phyloP scores from a whole-genome alignment of 2,113 vertebrate genomes.

The Aegithalos caudatus region DNA sequence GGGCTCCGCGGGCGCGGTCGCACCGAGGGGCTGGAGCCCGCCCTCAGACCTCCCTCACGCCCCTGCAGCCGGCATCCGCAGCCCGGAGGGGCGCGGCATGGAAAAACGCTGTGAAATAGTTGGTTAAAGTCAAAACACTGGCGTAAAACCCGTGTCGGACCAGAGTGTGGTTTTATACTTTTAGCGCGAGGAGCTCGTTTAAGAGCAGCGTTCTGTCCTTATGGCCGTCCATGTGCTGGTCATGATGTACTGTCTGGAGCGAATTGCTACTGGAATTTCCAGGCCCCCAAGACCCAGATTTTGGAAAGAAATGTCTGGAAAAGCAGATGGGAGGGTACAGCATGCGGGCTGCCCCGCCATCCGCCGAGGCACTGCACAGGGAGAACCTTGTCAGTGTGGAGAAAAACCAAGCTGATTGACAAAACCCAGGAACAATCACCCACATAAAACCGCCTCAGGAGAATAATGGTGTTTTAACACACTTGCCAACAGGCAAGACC shows the following conservation, averaged over 20 bases:
- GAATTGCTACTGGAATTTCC: neutral
- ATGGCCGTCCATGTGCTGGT: neutral
- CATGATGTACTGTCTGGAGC: accelerated
- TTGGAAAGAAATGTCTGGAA: neutral
- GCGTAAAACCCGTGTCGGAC: neutral
- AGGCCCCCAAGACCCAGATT: accelerated
- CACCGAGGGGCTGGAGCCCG: accelerated
- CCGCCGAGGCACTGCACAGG: accelerated
- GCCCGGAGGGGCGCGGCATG: accelerated
- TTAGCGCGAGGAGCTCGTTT: accelerated
- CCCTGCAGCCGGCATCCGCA: neutral
- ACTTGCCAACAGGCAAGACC: neutral
- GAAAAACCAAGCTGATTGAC: neutral
- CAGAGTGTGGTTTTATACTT: neutral
- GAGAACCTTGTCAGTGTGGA: neutral
- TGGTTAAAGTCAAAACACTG: neutral
- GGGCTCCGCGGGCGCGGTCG: accelerated
- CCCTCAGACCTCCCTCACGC: neutral
- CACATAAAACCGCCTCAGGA: neutral
- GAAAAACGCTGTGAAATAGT: neutral
- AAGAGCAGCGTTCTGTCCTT: neutral
- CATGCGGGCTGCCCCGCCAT: accelerated
- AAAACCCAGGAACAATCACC: neutral
- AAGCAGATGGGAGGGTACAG: neutral
- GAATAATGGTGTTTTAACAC: neutral